Percentiles rank a stretch among this genome's conserved stretches.
These are phyloP conservation scores for Kryptolebias ocellatus DNA, from an alignment of 2,797 vertebrate genomes.

Conservation along the genomic window DNA sequence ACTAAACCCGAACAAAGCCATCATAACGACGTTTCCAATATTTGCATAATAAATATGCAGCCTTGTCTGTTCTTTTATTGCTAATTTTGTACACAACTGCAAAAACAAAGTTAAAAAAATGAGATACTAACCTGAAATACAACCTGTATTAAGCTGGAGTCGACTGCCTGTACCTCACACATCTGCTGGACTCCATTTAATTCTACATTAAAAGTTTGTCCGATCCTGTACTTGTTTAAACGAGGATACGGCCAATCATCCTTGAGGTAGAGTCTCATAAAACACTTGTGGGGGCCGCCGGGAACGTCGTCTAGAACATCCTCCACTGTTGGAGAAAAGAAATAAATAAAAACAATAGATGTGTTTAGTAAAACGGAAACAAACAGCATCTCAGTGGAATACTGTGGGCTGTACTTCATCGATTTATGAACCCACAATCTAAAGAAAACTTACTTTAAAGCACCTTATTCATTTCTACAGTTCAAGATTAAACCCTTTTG, in stretches of 20 bases:
- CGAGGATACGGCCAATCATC: conserved; percentile 90
- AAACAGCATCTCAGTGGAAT: not conserved
- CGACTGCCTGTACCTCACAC: conserved; percentile 87
- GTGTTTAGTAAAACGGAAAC: not conserved
- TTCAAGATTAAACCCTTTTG: not conserved
- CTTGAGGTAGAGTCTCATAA: conserved; percentile 88
- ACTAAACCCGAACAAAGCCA: not conserved
- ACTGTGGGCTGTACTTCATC: not conserved
- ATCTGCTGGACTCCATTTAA: conserved; percentile 87
- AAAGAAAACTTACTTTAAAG: not conserved
- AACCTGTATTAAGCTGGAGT: conserved; percentile 84
- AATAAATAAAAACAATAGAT: not conserved
- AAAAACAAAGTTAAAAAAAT: not conserved
- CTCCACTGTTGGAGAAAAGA: conserved; percentile 74
- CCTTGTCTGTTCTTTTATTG: not conserved
- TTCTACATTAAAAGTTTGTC: conserved; percentile 86
- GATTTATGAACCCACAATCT: not conserved
- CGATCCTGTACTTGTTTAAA: conserved; percentile 86
- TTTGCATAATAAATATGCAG: not conserved
- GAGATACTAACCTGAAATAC: conserved; percentile 59
- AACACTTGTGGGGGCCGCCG: conserved; percentile 80
- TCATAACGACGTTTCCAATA: not conserved
- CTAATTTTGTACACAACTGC: not conserved
- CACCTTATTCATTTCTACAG: not conserved
- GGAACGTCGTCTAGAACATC: conserved; percentile 88